These are phyloP conservation scores for Cyclina sinensis DNA, from an alignment of 1,140 invertebrate genomes.

Conservation along the genomic window DNA sequence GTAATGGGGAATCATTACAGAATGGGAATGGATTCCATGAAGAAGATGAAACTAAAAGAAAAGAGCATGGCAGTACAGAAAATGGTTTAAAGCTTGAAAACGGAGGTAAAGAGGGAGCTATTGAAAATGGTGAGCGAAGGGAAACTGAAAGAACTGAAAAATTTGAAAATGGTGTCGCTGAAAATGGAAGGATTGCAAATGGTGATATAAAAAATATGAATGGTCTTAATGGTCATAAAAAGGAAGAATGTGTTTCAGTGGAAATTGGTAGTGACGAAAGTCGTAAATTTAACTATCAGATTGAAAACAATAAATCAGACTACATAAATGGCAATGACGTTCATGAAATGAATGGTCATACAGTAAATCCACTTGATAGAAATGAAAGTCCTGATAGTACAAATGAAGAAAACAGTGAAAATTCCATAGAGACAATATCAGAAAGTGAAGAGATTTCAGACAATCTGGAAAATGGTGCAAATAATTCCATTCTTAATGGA, in stretches of 20 bases:
- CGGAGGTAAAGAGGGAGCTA: conserved; percentile 32
- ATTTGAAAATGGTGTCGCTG: not conserved
- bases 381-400: conserved; percentile 27
- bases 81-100: conserved; percentile 42
- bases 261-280: not conserved
- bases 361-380: conserved; percentile 1
- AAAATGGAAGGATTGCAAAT: conserved; percentile 21
- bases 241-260: conserved; percentile 1
- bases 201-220: conserved; percentile 36
- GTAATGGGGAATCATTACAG: conserved; percentile 39
- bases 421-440: conserved; percentile 63
- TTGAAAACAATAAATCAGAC: conserved; percentile 4
- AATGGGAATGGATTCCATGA: conserved; percentile 51
- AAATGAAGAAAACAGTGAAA: conserved; percentile 64
- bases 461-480: conserved; percentile 57
- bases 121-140: conserved; percentile 29
- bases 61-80: not conserved
- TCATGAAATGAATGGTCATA: conserved; percentile 47
- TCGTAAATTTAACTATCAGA: conserved; percentile 6
- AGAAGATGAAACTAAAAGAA: not conserved
- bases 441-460: conserved; percentile 40
- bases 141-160: conserved; percentile 9
- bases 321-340: conserved; percentile 49
- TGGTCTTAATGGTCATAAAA: conserved; percentile 41
- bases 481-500: conserved; percentile 22